Base-by-base conservation (phyloP, 2,797 vertebrate genomes). In the Thamnophis elegans region DNA sequence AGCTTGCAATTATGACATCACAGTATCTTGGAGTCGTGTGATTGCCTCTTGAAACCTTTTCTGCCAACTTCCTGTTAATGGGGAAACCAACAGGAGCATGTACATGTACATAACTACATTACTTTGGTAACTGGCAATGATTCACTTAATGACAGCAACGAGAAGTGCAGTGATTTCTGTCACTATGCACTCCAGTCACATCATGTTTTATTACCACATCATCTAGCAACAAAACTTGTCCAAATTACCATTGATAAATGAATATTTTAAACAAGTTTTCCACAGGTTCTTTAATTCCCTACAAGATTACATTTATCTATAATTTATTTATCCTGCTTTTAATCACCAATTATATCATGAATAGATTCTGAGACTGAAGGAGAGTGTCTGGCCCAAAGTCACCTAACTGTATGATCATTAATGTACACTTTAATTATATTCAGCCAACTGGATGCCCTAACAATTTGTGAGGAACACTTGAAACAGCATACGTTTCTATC, bases 401-500 rank as follows among this genome's bases (percentile, higher is more conserved):
- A 82, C 73, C 73, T 47, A 82, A 25, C 3, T 82, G 36, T 36
- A 25, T 47, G 73, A 47, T 82, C 9, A 82, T 82, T 25, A 82
- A 47, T 82, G 36, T 47, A 47, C 10, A 20, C 36, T 42, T 78
- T 22, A 78, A 22, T 42, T 42, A 42, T 5, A 82, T 4, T 82
- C 18, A 47, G 78, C 8, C 42, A 78, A 78, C 36, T 47, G 9
- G 36, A 78, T 78, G 20, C 10, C 73, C 36, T 32, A 78, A 78
- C 73, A 78, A 78, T 22, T 18, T 78, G 73, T 42, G 20, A 20
- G 10, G 68, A 36, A 92, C 91, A 91, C 95, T 95, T 94, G 93
- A 92, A 95, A 93, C 94, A 1, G 94, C 94, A 96, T 91, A 22
- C 18, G 3, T 78, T 78, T 78, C 14, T 36, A 18, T 18, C 18